Conservation (phyloP, 2,888 invertebrate genomes). For the Phaonia tiefii region DNA sequence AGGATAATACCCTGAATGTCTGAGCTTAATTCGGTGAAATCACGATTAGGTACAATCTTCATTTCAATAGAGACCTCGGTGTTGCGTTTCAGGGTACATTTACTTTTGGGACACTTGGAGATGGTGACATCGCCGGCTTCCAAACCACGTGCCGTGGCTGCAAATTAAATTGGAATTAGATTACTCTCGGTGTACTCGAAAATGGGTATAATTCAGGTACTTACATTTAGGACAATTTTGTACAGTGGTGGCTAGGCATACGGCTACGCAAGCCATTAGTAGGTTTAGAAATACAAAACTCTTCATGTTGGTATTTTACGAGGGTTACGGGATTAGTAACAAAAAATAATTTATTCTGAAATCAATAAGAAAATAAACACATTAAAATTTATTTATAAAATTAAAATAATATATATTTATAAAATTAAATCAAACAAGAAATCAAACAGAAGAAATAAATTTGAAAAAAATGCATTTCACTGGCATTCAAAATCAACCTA, state of each 20-base stretch:
- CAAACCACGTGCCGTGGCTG: slow-evolving; percentile 81
- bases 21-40: slow-evolving; percentile 83
- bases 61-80: slow-evolving; percentile 82
- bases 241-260: slow-evolving; percentile 71
- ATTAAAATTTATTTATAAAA: not conserved
- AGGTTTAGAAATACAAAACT: slow-evolving; percentile 71
- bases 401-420: no score
- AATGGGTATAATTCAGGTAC: slow-evolving; percentile 42
- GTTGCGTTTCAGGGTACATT: slow-evolving; percentile 86
- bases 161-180: not conserved
- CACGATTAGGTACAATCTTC: slow-evolving; percentile 83
- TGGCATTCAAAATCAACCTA: no score
- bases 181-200: not conserved
- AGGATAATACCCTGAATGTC: slow-evolving; percentile 84
- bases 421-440: no score
- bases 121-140: slow-evolving; percentile 82
- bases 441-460: no score
- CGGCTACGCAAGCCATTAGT: slow-evolving; percentile 68
- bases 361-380: slow-evolving; percentile 1
- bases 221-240: slow-evolving; percentile 75
- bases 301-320: slow-evolving; percentile 58
- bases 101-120: slow-evolving; percentile 83
- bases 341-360: no score
- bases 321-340: not conserved
- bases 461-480: no score